Evolutionary conservation across 2,113 vertebrate genomes (phyloP).

Genomic region (Planiliza haematocheilus): DNA sequence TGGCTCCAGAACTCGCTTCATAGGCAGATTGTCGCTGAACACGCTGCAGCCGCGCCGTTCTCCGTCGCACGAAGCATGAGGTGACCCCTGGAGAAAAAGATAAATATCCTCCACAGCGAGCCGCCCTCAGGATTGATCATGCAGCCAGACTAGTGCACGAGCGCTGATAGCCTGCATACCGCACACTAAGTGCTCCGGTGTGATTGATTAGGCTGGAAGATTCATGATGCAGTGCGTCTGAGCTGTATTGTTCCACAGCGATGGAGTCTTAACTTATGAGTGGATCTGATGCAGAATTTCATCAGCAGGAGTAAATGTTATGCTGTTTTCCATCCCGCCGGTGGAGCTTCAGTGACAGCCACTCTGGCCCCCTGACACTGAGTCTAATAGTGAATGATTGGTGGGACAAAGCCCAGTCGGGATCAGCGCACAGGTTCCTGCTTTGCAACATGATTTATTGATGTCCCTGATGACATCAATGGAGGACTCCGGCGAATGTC

Average conservation of each 20-base stretch:
- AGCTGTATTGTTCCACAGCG: slow-evolving; percentile 26
- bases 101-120: slow-evolving; percentile 24
- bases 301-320: slow-evolving; percentile 46
- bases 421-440: slow-evolving; percentile 67
- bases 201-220: slow-evolving; percentile 61
- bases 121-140: slow-evolving; percentile 54
- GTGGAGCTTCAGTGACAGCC: slow-evolving; percentile 35
- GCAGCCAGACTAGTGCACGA: slow-evolving; percentile 39
- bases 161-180: slow-evolving; percentile 48
- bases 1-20: slow-evolving; percentile 43
- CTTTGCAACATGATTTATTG: slow-evolving; percentile 79
- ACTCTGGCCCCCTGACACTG: slow-evolving; percentile 58
- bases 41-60: slow-evolving; percentile 13
- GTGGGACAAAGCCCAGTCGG: slow-evolving; percentile 65
- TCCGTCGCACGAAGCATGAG: slow-evolving; percentile 16
- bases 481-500: slow-evolving; percentile 73
- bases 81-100: slow-evolving; percentile 57
- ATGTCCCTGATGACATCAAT: slow-evolving; percentile 67
- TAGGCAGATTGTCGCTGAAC: slow-evolving; percentile 46
- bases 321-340: slow-evolving; percentile 27
- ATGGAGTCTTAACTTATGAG: slow-evolving; percentile 3
- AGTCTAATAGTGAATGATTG: slow-evolving; percentile 68
- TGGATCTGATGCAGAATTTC: slow-evolving; percentile 18
- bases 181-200: slow-evolving; percentile 52
- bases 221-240: slow-evolving; percentile 32